Conservation (phyloP, 2,888 invertebrate genomes). For the Heliconius charithonia region DNA sequence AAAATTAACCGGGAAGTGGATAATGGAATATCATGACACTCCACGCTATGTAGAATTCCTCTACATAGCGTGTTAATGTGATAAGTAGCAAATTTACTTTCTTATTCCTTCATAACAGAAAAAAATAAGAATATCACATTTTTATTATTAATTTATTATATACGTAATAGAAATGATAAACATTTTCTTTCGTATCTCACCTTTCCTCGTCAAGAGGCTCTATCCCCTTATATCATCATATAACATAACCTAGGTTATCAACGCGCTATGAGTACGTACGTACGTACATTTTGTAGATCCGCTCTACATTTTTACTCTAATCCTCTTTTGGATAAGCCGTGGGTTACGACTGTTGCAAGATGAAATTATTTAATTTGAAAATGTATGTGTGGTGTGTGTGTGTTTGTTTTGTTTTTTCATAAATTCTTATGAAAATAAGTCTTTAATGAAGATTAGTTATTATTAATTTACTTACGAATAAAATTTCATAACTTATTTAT, state of each 20-base stretch:
- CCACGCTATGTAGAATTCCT: no score
- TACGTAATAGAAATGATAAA: not conserved
- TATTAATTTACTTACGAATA: no score
- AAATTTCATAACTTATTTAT: no score
- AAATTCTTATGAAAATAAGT: no score
- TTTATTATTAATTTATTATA: not conserved
- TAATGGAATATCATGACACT: no score
- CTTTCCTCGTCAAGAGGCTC: constrained; percentile 18
- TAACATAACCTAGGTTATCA: constrained; percentile 38
- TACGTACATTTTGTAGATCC: constrained; percentile 31
- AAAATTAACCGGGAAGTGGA: no score
- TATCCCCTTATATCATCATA: not conserved
- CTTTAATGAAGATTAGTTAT: no score
- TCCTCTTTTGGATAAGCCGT: constrained; percentile 19
- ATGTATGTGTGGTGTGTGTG: not conserved
- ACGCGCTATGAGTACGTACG: constrained; percentile 10
- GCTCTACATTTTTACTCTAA: constrained; percentile 31
- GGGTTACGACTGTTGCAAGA: not conserved
- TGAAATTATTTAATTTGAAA: constrained; percentile 9
- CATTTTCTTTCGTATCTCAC: constrained; percentile 10
- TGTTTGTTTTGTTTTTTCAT: not conserved
- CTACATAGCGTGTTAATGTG: no score
- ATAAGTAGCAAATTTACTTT: no score
- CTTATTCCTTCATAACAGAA: not conserved
- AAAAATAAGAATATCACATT: not conserved